These are phyloP conservation scores for Melanotaenia boesemani DNA, from an alignment of 2,797 vertebrate species.

Conservation along the genomic window DNA sequence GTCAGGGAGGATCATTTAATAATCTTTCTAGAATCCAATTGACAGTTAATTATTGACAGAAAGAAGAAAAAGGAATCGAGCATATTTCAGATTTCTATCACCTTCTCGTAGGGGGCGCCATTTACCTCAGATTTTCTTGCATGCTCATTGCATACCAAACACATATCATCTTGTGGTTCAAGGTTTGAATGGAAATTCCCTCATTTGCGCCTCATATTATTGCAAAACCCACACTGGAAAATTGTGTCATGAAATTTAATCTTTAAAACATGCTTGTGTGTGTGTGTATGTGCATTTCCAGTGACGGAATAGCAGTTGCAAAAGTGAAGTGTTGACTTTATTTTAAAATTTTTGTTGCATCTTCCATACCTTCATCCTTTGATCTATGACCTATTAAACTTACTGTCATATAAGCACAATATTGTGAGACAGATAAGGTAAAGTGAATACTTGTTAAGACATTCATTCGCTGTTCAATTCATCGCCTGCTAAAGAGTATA, in stretches of 20 bases:
- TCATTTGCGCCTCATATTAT: neutral
- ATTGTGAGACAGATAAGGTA: no score
- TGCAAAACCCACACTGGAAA: neutral
- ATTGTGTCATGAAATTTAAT: neutral
- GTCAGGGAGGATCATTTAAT: constrained; percentile 1
- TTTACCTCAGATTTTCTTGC: constrained; percentile 44
- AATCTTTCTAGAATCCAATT: neutral
- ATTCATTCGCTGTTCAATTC: no score
- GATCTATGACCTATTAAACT: no score
- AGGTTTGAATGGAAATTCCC: neutral
- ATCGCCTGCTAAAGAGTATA: no score
- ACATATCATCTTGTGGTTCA: constrained; percentile 15
- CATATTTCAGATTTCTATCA: neutral
- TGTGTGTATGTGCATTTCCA: neutral
- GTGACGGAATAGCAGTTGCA: neutral
- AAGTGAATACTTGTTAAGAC: no score
- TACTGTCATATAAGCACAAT: no score
- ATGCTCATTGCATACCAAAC: constrained; percentile 12
- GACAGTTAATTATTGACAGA: neutral
- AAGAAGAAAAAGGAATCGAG: neutral
- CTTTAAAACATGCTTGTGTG: neutral
- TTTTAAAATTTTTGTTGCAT: no score
- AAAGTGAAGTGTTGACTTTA: no score
- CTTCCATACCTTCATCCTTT: no score
- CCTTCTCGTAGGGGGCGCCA: constrained; percentile 66